Evolutionary conservation across 2,888 invertebrate species (phyloP).

Genomic region (Resseliella maxima): DNA sequence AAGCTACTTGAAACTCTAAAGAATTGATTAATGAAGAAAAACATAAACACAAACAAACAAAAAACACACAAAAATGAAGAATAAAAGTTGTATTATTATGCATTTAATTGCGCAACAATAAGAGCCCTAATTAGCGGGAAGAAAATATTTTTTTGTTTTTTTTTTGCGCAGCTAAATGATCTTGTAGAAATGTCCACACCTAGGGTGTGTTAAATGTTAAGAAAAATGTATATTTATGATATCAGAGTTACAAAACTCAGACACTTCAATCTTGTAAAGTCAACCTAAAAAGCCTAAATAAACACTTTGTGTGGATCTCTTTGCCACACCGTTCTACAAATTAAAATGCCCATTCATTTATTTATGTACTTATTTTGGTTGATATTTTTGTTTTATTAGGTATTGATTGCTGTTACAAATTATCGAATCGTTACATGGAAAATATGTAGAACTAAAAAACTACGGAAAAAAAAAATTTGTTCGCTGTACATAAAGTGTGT

Average conservation of each 20-base stretch:
- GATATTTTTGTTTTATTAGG: background rate
- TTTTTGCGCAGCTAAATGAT: constrained; percentile 5
- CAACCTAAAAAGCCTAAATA: constrained; percentile 28
- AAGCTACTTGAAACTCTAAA: background rate
- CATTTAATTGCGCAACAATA: constrained; percentile 27
- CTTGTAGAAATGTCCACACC: constrained; percentile 21
- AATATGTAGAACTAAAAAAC: background rate
- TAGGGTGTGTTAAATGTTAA: constrained; percentile 29
- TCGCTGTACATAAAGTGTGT: constrained; percentile 11
- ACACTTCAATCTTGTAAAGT: constrained; percentile 32
- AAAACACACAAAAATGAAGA: background rate
- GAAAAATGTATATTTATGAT: constrained; percentile 41
- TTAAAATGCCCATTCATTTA: background rate
- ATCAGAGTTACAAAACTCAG: background rate
- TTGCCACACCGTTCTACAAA: constrained; percentile 2
- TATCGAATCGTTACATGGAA: background rate
- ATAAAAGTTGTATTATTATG: background rate
- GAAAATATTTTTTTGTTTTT: background rate
- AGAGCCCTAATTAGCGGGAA: constrained; percentile 26
- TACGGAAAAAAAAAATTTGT: background rate
- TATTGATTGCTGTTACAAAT: background rate
- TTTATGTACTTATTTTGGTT: background rate
- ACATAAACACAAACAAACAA: background rate
- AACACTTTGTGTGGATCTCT: constrained; percentile 25
- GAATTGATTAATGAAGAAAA: background rate